Conservation (phyloP, 2,888 invertebrate genomes). For the Melangyna quadrimaculata region DNA sequence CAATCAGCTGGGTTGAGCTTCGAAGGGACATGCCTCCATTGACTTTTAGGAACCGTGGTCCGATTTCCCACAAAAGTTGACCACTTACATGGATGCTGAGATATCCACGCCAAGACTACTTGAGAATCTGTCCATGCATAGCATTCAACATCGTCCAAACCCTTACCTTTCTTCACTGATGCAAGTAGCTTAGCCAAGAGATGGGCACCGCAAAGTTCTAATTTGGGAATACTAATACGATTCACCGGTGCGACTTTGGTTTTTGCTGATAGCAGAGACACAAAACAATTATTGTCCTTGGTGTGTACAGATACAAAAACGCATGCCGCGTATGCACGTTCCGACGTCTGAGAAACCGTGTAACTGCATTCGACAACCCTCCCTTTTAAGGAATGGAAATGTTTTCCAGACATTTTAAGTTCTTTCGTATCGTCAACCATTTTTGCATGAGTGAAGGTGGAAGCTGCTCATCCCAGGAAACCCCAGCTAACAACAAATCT, state of each 20-base stretch:
- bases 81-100: neutral
- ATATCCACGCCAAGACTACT: neutral
- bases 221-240: slow-evolving; percentile 13
- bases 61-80: neutral
- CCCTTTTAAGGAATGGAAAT: neutral
- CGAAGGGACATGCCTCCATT: neutral
- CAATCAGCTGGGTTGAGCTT: neutral
- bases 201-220: neutral
- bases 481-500: slow-evolving; percentile 13
- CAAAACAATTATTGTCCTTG: neutral
- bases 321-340: slow-evolving; percentile 19
- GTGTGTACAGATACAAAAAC: neutral
- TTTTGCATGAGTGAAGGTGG: neutral
- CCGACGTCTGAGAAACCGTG: slow-evolving; percentile 14
- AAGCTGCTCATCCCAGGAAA: slow-evolving; percentile 21
- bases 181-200: neutral
- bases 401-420: too few relatives aligned
- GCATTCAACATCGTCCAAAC: neutral
- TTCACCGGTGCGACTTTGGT: slow-evolving; percentile 8
- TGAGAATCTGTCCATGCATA: slow-evolving; percentile 1
- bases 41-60: neutral
- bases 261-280: neutral
- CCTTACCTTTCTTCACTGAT: neutral
- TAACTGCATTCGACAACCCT: neutral
- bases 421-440: neutral